Conservation (phyloP, 2,888 invertebrate genomes). For the Endotricha flammealis region DNA sequence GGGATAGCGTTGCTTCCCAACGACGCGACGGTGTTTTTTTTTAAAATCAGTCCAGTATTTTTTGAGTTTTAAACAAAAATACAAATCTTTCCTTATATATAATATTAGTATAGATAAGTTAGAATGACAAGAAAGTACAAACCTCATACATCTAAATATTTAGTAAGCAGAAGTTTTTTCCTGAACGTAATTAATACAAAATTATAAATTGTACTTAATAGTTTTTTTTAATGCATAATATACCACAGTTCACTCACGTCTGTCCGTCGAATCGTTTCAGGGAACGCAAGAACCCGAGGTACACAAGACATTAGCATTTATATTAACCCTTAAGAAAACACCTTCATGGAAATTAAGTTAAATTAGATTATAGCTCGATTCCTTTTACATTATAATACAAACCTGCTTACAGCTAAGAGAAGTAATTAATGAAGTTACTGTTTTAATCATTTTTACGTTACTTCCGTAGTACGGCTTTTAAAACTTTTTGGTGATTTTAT, state of each 20-base stretch:
- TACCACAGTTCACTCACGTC: background rate
- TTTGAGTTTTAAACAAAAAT: no score
- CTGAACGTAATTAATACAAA: no score
- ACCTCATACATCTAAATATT: no score
- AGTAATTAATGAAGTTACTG: constrained; percentile 17
- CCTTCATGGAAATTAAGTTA: constrained; percentile 47
- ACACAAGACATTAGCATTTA: constrained; percentile 57
- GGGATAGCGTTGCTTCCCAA: no score
- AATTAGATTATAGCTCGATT: constrained; percentile 45
- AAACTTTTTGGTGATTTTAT: background rate
- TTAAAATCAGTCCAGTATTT: no score
- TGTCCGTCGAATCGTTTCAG: background rate
- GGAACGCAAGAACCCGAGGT: constrained; percentile 21
- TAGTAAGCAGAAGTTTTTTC: no score
- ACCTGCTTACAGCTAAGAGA: constrained; percentile 12
- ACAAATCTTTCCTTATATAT: no score
- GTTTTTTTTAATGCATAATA: background rate
- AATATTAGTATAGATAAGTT: no score
- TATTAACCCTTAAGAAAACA: constrained; percentile 63
- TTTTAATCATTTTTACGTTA: constrained; percentile 13
- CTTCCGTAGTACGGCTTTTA: constrained; percentile 3
- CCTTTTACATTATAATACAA: constrained; percentile 21
- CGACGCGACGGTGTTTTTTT: no score
- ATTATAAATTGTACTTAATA: no score
- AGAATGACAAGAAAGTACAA: no score